Base-by-base conservation (phyloP, 2,888 invertebrate genomes). In the Apodemia hepburni region DNA sequence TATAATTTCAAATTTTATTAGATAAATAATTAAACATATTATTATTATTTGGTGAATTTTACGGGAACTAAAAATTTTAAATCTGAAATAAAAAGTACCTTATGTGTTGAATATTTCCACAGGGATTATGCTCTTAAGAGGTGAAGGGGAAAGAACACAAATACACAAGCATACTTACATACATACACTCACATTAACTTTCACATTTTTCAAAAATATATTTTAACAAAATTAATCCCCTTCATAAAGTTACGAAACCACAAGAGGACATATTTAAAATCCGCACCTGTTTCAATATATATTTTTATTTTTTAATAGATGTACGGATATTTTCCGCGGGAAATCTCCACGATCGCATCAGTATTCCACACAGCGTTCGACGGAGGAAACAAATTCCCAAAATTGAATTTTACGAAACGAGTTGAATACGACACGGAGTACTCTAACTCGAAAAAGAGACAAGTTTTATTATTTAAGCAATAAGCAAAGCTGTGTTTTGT, bases 351-450 rank as follows among this genome's bases (percentile, higher is more conserved):
- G n/a, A 18, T 35, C 62, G 22, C 84, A 91, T 91, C 85, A 90
- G 90, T 91, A 91, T 91, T 90, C 90, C 74, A 79, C 73, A 71
- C 87, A 78, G 79, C 80, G 77, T 82, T 82, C 87, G 80, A 79
- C 82, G 84, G 84, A 86, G 87, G 89, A 85, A 88, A 91, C 91
- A 90, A 91, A 91, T 91, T 90, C 86, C 87, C 90, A 89, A 90
- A 91, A 91, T 91, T 91, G 91, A 90, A 91, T 91, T 90, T 90
- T 88, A 84, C 79, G 88, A 85, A 90, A 90, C 90, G 89, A 90
- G 89, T 88, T 88, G 89, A 87, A 88, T 87, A 87, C 90, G 87
- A 89, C 90, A 83, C 82, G 79, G 81, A 73, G 82, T 85, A 84
- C 77, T 88, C 82, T 85, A 89, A 88, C 86, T 87, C 73, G 77